phyloP scores from a whole-genome alignment of 2,888 invertebrate genomes.

The Gibbula magus region DNA sequence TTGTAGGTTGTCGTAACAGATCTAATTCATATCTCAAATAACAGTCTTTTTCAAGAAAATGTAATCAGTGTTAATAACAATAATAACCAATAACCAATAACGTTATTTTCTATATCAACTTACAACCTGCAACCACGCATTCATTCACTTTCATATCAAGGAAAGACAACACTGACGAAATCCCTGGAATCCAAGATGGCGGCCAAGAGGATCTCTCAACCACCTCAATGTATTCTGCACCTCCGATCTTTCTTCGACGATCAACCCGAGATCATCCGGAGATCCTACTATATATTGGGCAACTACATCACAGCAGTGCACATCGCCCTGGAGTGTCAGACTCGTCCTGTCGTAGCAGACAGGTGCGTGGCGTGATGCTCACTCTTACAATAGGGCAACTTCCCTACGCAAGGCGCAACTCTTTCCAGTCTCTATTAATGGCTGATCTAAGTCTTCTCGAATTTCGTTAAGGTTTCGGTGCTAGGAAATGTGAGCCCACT shows the following conservation, averaged over 20 bases:
- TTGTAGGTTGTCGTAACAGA: too few relatives aligned
- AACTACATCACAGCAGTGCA: conserved; percentile 58
- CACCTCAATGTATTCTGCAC: conserved; percentile 46
- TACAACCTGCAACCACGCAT: background rate
- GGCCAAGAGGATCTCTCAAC: conserved; percentile 47
- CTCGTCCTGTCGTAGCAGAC: conserved; percentile 58
- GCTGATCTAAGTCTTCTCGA: too few relatives aligned
- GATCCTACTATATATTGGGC: conserved; percentile 58
- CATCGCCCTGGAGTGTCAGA: conserved; percentile 51
- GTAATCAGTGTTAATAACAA: too few relatives aligned
- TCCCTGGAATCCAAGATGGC: conserved; percentile 47
- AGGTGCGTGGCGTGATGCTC: conserved; percentile 41
- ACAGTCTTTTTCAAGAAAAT: too few relatives aligned
- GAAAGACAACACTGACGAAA: conserved; percentile 59
- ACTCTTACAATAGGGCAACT: too few relatives aligned
- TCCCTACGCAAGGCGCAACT: too few relatives aligned
- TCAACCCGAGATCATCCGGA: conserved; percentile 53
- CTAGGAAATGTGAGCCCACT: too few relatives aligned
- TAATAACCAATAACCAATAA: too few relatives aligned
- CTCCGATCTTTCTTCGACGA: conserved; percentile 51
- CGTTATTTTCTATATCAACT: too few relatives aligned
- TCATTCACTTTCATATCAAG: conserved; percentile 31
- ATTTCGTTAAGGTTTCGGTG: too few relatives aligned
- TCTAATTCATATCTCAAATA: too few relatives aligned
- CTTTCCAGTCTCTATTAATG: too few relatives aligned